Evolutionary conservation across 2,113 vertebrate genomes (phyloP), one percentile per base, ranked within the genome.

Genomic region (Gavialis gangeticus): DNA sequence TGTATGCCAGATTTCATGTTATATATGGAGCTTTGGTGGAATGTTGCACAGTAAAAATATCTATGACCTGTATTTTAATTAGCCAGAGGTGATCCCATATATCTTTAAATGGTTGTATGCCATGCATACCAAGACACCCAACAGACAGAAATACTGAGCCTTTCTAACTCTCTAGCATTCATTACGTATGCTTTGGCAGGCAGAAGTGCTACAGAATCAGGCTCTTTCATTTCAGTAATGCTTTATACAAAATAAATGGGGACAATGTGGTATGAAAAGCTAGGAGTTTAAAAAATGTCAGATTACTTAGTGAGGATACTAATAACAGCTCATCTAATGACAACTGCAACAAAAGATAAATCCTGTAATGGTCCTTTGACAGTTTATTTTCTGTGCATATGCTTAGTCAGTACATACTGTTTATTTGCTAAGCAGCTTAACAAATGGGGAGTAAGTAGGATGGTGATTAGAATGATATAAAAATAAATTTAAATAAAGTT

Each of bases 351-450:
- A 96, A 95, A 96, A 95, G 85, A 94, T 87, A 93, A 95, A 96
- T 94, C 85, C 62, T 0, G 0, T 90, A 96, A 97, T 86, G 90
- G 60, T 67, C 95, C 92, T 93, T 82, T 93, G 96, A 93, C 90
- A 96, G 89, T 93, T 96, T 91, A 85, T 94, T 96, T 96, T 84
- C 90, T 60, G 81, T 1, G 3, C 87, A 91, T 82, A 84, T 81
- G 67, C 79, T 93, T 91, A 93, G 64, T 62, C 80, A 85, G 54
- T 92, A 83, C 93, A 60, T 34, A 90, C 87, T 92, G 83, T 94
- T 97, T 94, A 95, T 93, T 96, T 91, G 91, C 87, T 96, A 96
- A 97, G 94, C 77, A 91, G 92, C 91, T 96, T 97, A 97, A 57
- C 17, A 94, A 82, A 96, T 55, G 75, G 94, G 82, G 94, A 54